These are phyloP conservation scores for Pomacea canaliculata DNA, from an alignment of 2,888 invertebrate genomes.

Conservation along the genomic window DNA sequence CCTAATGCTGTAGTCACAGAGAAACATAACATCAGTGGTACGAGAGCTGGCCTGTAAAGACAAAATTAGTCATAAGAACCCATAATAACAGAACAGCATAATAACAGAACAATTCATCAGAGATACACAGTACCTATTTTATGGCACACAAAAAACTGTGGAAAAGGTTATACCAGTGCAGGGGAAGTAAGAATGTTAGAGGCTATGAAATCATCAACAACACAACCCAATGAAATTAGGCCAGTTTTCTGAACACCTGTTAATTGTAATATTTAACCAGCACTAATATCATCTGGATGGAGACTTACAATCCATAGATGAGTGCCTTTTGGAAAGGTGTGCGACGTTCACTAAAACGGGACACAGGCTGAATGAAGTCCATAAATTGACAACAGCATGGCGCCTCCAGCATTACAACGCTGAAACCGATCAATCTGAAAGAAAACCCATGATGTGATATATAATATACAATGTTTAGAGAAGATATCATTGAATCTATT, in stretches of 20 bases:
- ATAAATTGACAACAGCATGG: constrained; percentile 98
- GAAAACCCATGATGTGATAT: background rate
- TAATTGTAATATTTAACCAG: no score
- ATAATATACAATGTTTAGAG: no score
- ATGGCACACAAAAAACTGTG: background rate
- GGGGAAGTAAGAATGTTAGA: no score
- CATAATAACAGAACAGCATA: no score
- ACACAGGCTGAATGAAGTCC: constrained; percentile 90
- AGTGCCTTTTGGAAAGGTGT: constrained; percentile 92
- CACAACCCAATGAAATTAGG: no score
- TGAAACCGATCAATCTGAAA: constrained; percentile 82
- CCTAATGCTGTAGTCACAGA: constrained; percentile 54
- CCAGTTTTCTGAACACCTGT: no score
- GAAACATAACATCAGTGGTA: constrained; percentile 56
- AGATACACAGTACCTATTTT: background rate
- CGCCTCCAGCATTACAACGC: constrained; percentile 90
- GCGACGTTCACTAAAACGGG: constrained; percentile 83
- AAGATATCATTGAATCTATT: no score
- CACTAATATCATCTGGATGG: no score
- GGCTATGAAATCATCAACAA: no score
- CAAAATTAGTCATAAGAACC: constrained; percentile 9
- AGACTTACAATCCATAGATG: constrained; percentile 85
- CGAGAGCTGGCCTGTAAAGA: constrained; percentile 48
- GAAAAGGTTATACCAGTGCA: no score
- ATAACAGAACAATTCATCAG: no score